Percentiles rank a stretch among this genome's conserved stretches.
Conservation (phyloP, 2,888 invertebrate species). For the Rosalia funebris region DNA sequence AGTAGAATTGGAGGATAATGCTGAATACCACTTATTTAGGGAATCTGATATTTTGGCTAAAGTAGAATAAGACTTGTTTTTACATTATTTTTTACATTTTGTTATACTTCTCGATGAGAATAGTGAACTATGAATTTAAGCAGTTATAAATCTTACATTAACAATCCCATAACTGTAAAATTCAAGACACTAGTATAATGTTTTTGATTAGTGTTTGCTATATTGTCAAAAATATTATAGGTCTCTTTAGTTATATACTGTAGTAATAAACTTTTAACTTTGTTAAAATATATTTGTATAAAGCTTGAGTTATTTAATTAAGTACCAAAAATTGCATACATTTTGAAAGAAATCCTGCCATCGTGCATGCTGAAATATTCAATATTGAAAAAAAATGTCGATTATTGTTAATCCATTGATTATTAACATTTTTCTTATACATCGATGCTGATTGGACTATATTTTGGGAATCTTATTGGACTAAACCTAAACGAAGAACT, state of each 20-base stretch:
- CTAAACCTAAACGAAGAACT: no score
- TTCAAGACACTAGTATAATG: conserved; percentile 33
- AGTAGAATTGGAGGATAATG: conserved; percentile 88
- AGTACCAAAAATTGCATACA: no score
- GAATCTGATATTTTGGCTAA: conserved; percentile 97
- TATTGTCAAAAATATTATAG: conserved; percentile 38
- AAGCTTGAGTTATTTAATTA: conserved; percentile 28
- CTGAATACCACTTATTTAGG: conserved; percentile 93
- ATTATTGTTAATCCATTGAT: no score
- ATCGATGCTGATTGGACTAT: no score
- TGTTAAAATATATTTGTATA: conserved; percentile 45
- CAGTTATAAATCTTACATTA: conserved; percentile 34
- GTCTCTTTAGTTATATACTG: conserved; percentile 30
- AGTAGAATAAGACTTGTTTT: conserved; percentile 68
- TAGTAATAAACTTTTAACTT: conserved; percentile 38
- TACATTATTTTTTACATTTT: conserved; percentile 40
- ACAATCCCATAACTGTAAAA: conserved; percentile 42
- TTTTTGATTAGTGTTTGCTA: conserved; percentile 43
- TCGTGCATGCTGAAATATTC: no score
- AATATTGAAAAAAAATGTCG: no score
- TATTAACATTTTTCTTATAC: no score
- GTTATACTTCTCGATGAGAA: conserved; percentile 43
- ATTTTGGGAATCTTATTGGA: no score
- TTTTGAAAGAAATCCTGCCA: no score
- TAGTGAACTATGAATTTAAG: conserved; percentile 34